phyloP scores from a whole-genome alignment of 2,797 vertebrate genomes.

The Champsocephalus esox region DNA sequence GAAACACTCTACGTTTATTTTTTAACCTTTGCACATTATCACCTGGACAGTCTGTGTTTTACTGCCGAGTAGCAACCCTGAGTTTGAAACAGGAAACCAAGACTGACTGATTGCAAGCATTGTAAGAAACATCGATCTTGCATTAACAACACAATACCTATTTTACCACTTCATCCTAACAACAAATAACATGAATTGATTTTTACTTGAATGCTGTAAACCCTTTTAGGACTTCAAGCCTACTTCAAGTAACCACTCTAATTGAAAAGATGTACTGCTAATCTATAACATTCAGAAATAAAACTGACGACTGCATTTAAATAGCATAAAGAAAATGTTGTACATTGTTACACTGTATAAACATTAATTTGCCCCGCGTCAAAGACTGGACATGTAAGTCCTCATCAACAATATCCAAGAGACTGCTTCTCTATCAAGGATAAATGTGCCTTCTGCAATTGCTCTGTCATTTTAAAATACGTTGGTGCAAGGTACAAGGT shows the following conservation, averaged over 20 bases:
- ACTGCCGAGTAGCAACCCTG: neutral
- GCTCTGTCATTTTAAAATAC: conserved; percentile 70
- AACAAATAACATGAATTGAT: neutral
- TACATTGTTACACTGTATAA: neutral
- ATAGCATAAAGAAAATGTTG: conserved; percentile 5
- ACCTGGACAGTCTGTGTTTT: neutral
- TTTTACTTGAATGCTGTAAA: neutral
- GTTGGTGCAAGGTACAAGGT: conserved; percentile 47
- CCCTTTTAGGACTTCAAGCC: neutral
- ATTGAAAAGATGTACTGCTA: neutral
- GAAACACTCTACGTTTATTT: conserved; percentile 7
- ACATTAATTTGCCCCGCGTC: conserved; percentile 10
- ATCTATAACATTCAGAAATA: conserved; percentile 6
- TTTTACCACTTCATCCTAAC: neutral
- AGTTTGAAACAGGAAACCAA: conserved; percentile 11
- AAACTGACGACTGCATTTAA: conserved; percentile 5
- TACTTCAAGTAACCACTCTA: neutral
- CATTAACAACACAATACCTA: conserved; percentile 6
- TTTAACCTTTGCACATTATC: conserved; percentile 1
- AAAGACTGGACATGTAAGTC: conserved; percentile 49
- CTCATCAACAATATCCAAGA: conserved; percentile 64
- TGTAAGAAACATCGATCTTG: neutral
- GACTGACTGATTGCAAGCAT: neutral
- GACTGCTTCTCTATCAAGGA: conserved; percentile 64
- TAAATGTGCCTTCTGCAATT: conserved; percentile 67